Conservation (phyloP, 1,140 invertebrate genomes). For the Pogonomyrmex barbatus region DNA sequence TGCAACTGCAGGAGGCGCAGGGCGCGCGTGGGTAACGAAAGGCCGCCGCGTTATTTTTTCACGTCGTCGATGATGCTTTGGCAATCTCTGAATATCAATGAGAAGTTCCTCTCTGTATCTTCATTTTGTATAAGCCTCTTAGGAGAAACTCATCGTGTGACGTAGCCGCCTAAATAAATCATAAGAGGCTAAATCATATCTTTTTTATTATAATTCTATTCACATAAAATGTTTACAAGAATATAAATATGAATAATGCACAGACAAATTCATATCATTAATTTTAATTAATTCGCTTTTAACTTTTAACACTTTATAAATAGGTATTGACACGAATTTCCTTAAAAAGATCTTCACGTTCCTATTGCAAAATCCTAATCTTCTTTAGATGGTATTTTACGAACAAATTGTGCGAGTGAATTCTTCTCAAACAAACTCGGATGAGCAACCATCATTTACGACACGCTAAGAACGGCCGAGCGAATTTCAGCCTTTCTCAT, state of each 20-base stretch:
- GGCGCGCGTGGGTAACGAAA: slow-evolving; percentile 73
- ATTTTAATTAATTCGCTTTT: background rate
- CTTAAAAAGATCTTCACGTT: background rate
- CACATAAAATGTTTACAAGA: background rate
- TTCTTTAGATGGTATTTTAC: background rate
- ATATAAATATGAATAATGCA: background rate
- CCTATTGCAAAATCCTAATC: slow-evolving; percentile 6
- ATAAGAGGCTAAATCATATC: background rate
- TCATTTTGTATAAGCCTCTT: slow-evolving; percentile 16
- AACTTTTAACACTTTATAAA: background rate
- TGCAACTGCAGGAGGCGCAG: slow-evolving; percentile 54
- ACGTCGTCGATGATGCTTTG: slow-evolving; percentile 38
- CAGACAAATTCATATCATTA: background rate
- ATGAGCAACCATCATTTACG: slow-evolving; percentile 38
- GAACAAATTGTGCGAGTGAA: slow-evolving; percentile 21
- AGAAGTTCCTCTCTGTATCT: slow-evolving; percentile 10
- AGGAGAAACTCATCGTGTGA: background rate
- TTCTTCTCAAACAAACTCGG: slow-evolving; percentile 11
- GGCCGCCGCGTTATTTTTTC: slow-evolving; percentile 37
- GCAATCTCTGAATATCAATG: slow-evolving; percentile 56
- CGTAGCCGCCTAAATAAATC: background rate
- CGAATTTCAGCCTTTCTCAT: slow-evolving; percentile 43
- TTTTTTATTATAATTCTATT: background rate
- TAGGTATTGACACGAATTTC: background rate
- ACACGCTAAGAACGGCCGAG: background rate